Base-by-base conservation (phyloP, 2,888 invertebrate species). In the Xylota sylvarum region DNA sequence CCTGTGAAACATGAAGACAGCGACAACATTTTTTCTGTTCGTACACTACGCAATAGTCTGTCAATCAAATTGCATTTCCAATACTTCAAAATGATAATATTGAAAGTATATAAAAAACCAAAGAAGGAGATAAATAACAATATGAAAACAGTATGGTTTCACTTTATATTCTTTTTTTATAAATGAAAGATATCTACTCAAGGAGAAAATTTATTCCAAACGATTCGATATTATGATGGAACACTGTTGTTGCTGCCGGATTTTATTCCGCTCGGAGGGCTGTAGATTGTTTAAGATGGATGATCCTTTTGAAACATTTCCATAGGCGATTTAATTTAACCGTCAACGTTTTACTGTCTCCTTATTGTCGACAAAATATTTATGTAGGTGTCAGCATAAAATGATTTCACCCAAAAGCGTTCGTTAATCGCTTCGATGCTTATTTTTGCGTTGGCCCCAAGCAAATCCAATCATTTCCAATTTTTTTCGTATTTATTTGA, bases 291-390 rank as follows among this genome's bases (percentile, higher is more conserved):
- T 0, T 35, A 50, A 50, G 65, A 65, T 37, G 65, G 65, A 65
- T 65, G 65, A 50, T 50, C 32, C 50, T 27, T 65, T 50, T 19
- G 48, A 23, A 50, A 23, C n/a, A 50, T 50, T 50, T 65, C 35
- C 35, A 35, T 65, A 23, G 50, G 50, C 50, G 65, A 65, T 65
- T 65, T 65, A 65, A 65, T 65, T 65, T 65, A 14, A 35, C 35
- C 35, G 5, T 37, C 35, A 14, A 67, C 35, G 30, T 56, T 56
- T 56, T 60, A 27, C 23, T 60, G 60, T 40, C 19, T 40, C 40
- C 12, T 40, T 60, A 23, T n/a, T 60, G 48, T 23, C 46, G 48
- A 46, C 30, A 23, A 27, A 30, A 17, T 46, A 48, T 30, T 46
- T 32, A 14, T 60, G 27, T 17, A 48, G 10, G 46, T 64, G 17